Conservation (phyloP, 1,140 invertebrate species). For the Gryllus bimaculatus region DNA sequence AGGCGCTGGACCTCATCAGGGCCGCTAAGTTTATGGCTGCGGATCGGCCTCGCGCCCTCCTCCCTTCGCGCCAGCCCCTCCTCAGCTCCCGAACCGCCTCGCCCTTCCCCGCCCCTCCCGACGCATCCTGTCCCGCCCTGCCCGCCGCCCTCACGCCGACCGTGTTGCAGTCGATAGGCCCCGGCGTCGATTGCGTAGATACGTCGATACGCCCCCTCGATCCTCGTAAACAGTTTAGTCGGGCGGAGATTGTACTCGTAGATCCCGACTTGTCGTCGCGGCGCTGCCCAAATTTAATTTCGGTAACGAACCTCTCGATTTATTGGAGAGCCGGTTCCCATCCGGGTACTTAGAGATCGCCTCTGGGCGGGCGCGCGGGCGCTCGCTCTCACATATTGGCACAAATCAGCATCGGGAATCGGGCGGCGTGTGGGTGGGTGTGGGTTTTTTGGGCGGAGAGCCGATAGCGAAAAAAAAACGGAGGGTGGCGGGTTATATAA, state of each 20-base stretch:
- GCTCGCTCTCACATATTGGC: background rate
- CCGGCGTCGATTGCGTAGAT: background rate
- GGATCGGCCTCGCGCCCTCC: too few relatives aligned
- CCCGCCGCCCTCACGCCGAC: too few relatives aligned
- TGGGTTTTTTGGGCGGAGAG: too few relatives aligned
- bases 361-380: too few relatives aligned
- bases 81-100: too few relatives aligned
- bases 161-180: background rate
- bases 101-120: too few relatives aligned
- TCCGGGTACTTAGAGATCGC: background rate
- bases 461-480: too few relatives aligned
- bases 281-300: slow-evolving; percentile 4
- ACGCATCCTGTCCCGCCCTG: too few relatives aligned
- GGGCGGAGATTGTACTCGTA: background rate
- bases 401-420: background rate
- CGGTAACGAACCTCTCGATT: background rate
- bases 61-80: too few relatives aligned
- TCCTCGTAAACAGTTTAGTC: background rate
- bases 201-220: background rate
- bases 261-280: background rate
- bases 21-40: background rate
- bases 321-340: background rate
- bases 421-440: too few relatives aligned
- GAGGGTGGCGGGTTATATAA: too few relatives aligned
- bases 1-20: background rate